These are phyloP conservation scores for Lamellibrachia satsuma DNA, from an alignment of 2,888 invertebrate species.

Conservation along the genomic window DNA sequence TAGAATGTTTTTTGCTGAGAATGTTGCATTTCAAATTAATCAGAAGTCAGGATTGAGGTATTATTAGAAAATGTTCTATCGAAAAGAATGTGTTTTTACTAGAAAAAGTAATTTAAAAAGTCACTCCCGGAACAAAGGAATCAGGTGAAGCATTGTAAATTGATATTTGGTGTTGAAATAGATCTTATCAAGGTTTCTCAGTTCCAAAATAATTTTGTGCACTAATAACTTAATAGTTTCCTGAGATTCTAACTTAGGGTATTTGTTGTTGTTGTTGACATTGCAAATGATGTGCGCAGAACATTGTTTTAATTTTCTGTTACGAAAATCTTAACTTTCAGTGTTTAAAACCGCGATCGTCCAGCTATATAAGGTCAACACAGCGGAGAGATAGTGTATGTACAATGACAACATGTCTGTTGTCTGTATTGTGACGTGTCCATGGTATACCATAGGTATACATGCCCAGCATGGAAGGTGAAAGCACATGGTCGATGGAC, in stretches of 20 bases:
- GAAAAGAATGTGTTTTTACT: background rate
- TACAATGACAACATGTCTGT: background rate
- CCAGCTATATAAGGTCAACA: background rate
- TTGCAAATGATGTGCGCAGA: background rate
- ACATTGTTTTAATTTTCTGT: background rate
- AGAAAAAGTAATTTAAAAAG: background rate
- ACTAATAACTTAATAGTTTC: background rate
- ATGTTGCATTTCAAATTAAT: background rate
- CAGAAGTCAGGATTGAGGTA: background rate
- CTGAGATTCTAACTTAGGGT: too few relatives aligned
- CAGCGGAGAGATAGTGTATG: slow-evolving; percentile 5
- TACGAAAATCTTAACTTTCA: background rate
- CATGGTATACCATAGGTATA: background rate
- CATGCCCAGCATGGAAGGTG: background rate
- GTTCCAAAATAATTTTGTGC: background rate
- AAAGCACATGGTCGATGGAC: background rate
- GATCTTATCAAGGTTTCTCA: background rate
- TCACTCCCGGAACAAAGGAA: background rate
- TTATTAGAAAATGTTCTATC: background rate
- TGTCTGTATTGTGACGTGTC: background rate
- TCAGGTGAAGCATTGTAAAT: background rate
- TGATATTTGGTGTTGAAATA: background rate
- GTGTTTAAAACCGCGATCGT: background rate
- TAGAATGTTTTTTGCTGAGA: background rate
- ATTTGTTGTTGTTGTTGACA: background rate